These are phyloP conservation scores for Boloria euphrosyne DNA, from an alignment of 2,888 invertebrate species.

Conservation along the genomic window DNA sequence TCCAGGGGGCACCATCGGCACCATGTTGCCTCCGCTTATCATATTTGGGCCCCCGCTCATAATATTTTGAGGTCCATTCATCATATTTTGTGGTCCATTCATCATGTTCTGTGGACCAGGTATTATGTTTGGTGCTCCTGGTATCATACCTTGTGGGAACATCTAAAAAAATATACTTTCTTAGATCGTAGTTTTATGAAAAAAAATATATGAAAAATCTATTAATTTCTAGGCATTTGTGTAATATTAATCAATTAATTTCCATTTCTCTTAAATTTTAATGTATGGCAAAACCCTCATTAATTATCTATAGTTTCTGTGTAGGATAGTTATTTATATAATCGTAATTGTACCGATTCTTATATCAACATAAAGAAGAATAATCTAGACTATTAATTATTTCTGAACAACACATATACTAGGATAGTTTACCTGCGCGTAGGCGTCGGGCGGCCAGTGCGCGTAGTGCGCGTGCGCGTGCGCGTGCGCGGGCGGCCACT, in stretches of 20 bases:
- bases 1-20: constrained; percentile 42
- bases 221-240: too few species aligned
- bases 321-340: too few species aligned
- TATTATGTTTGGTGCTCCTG: constrained; percentile 41
- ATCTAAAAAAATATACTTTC: constrained; percentile 50
- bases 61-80: constrained; percentile 37
- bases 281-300: too few species aligned
- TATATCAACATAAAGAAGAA: too few species aligned
- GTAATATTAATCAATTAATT: too few species aligned
- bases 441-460: constrained; percentile 60
- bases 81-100: constrained; percentile 45
- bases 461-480: constrained; percentile 41
- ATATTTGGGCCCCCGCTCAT: constrained; percentile 41
- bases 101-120: constrained; percentile 39
- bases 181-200: too few species aligned
- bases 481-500: constrained; percentile 29
- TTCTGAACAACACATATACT: too few species aligned
- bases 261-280: too few species aligned
- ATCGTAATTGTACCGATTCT: too few species aligned
- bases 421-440: constrained; percentile 52
- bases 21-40: constrained; percentile 42
- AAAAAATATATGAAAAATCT: too few species aligned
- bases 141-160: constrained; percentile 59
- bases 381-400: too few species aligned
- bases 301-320: too few species aligned